These are phyloP conservation scores for Tetramorium parvispinum DNA, from an alignment of 1,140 invertebrate genomes.

Conservation along the genomic window DNA sequence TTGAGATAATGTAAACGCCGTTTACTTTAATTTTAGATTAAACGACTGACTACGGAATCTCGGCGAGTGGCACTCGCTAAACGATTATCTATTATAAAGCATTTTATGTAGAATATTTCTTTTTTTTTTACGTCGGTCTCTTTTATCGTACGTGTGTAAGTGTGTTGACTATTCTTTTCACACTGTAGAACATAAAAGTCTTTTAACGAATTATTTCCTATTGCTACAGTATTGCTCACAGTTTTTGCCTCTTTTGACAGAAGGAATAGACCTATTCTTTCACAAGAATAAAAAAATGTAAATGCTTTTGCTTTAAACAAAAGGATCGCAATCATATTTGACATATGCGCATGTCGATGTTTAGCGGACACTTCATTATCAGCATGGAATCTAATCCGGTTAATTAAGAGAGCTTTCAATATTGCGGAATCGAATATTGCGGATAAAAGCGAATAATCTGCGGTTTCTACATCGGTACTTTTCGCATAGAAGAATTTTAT, in stretches of 20 bases:
- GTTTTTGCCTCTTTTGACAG: neutral
- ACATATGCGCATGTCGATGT: neutral
- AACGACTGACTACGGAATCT: neutral
- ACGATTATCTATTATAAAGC: neutral
- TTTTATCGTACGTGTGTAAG: neutral
- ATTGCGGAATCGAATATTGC: neutral
- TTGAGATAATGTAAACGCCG: slow-evolving; percentile 12
- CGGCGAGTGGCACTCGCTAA: neutral
- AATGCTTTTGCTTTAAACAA: neutral
- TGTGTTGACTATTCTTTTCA: neutral
- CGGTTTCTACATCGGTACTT: slow-evolving; percentile 3
- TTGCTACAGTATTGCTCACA: neutral
- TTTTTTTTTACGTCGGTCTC: neutral
- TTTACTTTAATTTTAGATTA: slow-evolving; percentile 53
- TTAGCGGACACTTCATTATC: slow-evolving; percentile 13
- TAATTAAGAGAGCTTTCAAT: slow-evolving; percentile 38
- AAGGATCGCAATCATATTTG: slow-evolving; percentile 2
- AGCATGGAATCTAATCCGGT: slow-evolving; percentile 17
- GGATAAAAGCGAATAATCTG: slow-evolving; percentile 16
- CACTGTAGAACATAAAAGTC: neutral
- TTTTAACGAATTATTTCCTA: neutral
- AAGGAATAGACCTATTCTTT: neutral
- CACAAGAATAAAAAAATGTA: neutral
- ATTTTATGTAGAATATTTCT: neutral
- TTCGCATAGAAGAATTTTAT: neutral